Conservation (phyloP, 2,888 invertebrate species). For the Tenthredo amoena region DNA sequence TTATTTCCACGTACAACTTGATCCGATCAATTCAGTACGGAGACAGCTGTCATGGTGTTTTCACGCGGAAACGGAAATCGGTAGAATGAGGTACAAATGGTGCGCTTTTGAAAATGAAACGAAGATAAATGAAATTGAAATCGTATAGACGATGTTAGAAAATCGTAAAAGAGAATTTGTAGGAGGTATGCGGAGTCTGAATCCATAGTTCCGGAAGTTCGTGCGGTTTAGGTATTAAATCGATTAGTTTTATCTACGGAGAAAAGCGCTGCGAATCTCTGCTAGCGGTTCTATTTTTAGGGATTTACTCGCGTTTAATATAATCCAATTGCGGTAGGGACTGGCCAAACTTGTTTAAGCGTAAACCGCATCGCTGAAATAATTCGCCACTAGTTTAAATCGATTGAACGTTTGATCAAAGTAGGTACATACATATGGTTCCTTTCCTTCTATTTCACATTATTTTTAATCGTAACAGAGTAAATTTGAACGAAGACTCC, state of each 20-base stretch:
- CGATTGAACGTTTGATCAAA: neutral
- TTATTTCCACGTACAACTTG: neutral
- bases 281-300: neutral
- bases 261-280: neutral
- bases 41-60: too few species aligned
- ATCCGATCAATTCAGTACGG: neutral
- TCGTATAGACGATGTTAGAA: neutral
- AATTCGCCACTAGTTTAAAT: neutral
- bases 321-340: neutral
- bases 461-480: neutral
- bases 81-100: too few species aligned
- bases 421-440: neutral
- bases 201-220: neutral
- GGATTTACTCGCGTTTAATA: neutral
- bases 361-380: neutral
- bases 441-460: neutral
- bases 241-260: neutral
- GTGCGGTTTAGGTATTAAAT: neutral
- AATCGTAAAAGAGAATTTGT: neutral
- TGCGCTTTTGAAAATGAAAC: neutral
- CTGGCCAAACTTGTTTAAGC: neutral
- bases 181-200: neutral
- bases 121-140: constrained; percentile 9
- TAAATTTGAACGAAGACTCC: neutral
- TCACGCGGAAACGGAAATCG: too few species aligned